phyloP scores from a whole-genome alignment of 53 echinoderm and acorn worm species.

The Antedon mediterranea region DNA sequence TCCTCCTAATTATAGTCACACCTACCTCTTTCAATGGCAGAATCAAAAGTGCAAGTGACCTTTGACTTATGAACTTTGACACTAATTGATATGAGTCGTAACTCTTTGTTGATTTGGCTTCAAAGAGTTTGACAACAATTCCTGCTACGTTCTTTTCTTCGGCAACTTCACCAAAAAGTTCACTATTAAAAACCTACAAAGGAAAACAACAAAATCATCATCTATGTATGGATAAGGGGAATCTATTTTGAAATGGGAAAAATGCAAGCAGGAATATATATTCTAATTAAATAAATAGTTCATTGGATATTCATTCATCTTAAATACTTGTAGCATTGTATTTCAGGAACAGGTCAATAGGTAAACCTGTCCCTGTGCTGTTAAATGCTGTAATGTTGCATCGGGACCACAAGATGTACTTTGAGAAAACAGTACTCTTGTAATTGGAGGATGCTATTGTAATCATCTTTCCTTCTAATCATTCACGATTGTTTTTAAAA shows the following conservation, averaged over 20 bases:
- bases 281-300: no score
- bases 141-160: constrained; percentile 93
- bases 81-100: constrained; percentile 81
- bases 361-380: not conserved
- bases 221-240: no score
- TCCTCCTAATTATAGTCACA: no score
- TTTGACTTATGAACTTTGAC: constrained; percentile 64
- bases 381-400: not conserved
- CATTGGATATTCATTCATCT: no score
- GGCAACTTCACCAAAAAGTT: constrained; percentile 74
- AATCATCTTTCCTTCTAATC: no score
- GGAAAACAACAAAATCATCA: no score
- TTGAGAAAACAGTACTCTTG: not conserved
- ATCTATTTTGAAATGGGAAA: not conserved
- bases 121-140: constrained; percentile 72
- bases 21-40: constrained; percentile 84
- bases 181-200: constrained; percentile 59
- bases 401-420: not conserved
- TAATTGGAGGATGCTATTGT: not conserved
- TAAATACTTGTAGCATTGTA: not conserved
- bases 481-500: no score
- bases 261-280: no score
- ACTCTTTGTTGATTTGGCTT: constrained; percentile 68
- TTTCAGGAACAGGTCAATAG: not conserved
- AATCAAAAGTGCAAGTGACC: constrained; percentile 50